Evolutionary conservation across 2,113 vertebrate genomes (phyloP), one percentile per base, ranked within the genome.

Genomic region (Tetraodon nigroviridis): DNA sequence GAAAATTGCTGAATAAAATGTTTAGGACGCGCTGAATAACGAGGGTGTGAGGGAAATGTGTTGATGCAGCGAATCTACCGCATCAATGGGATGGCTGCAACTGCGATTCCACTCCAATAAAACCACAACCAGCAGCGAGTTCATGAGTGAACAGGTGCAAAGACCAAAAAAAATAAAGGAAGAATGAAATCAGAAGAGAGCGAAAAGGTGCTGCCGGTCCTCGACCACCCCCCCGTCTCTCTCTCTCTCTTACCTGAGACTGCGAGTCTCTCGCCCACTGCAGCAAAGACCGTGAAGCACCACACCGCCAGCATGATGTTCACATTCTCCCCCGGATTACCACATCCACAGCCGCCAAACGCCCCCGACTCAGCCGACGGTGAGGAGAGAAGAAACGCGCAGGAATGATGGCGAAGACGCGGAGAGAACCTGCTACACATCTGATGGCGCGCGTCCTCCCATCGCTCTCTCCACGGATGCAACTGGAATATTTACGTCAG

Each of bases 241-340:
- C 47, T 51, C 59, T 40, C 73, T 78, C 60, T 61, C 90, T 90
- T 91, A 92, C 91, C 90, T 92, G 91, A 81, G 68, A 87, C 83
- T 53, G 86, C 79, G 73, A 89, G 67, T 78, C 90, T 84, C 76
- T 87, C 88, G 83, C 87, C 83, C 71, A 89, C 89, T 86, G 88
- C 89, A 88, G 90, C 90, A 73, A 90, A 90, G 82, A 92, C 75
- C 87, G 88, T 79, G 86, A 87, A 90, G 82, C 86, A 89, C 86
- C 76, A 89, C 87, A 89, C 84, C 80, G 78, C 78, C 80, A 86
- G 90, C 92, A 93, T 93, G 87, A 82, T 90, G 79, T 80, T 90
- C 87, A 89, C 91, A 91, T 91, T 89, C 84, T 91, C 89, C 73
- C 81, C 40, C 61, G 75, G 79, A 82, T 85, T 68, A 86, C 62